Base-by-base conservation (phyloP, 2,888 invertebrate species). In the Cistogaster globosa region DNA sequence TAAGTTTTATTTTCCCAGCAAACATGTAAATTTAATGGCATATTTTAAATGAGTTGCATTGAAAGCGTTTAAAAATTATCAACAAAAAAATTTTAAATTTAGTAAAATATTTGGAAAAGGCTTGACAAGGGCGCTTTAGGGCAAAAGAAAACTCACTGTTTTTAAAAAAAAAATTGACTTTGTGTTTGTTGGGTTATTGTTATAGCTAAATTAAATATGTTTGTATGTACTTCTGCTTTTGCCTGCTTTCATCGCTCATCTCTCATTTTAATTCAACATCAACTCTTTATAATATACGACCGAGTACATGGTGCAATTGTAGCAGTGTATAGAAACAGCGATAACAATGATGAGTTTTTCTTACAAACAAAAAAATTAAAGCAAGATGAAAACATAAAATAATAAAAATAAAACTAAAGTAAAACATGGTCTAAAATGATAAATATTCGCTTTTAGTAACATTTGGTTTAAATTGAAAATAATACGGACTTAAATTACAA, bases 381-480 rank as follows among this genome's bases (percentile, higher is more conserved):
- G 26, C 14, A 60, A 69, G 18, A 32, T 22, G 36, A 75, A 68
- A 74, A 62, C 11, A 72, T 53, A 78, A 62, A 51, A 63, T 57
- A 42, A 42, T 42, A 42, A 42, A 51, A 77, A 36, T 22, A 72
- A 72, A 57, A 67, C 3, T 51, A 42, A 53, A 76, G 36, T 57
- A 77, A 72, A 81, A 80, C 76, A 81, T 77, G 76, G 55, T 77
- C 68, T 69, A 68, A 76, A 80, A 80, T 84, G 76, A 84, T 80
- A 80, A 84, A 81, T 84, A 77, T 57, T 76, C 58, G n/a, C 68
- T 68, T 22, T 62, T 72, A 81, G 60, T 62, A 65, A 71, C 65
- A 76, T 84, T 84, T 67, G 75, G 58, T 57, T 55, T 58, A 84
- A 84, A 80, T 67, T 80, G 53, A 80, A 77, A 80, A 71, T 67